These are phyloP conservation scores for Corythaixoides concolor DNA, from an alignment of 2,113 vertebrate genomes.

Conservation along the genomic window DNA sequence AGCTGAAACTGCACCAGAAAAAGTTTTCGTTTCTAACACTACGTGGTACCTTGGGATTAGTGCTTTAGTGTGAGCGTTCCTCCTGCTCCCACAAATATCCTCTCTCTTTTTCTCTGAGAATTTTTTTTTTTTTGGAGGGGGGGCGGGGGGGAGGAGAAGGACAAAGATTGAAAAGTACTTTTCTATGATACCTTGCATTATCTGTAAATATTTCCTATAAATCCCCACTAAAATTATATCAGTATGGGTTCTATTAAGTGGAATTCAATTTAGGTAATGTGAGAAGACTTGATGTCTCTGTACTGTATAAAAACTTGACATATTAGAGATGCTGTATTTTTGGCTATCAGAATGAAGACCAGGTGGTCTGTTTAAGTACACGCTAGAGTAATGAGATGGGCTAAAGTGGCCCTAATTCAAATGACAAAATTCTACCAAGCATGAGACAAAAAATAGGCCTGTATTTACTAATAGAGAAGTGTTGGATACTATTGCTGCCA, in stretches of 20 bases:
- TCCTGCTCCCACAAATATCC: background rate
- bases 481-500: background rate
- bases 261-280: conserved; percentile 57
- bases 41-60: conserved; percentile 41
- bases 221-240: background rate
- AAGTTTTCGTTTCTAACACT: conserved; percentile 19
- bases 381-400: background rate
- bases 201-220: conserved; percentile 62
- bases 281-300: conserved; percentile 56
- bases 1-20: conserved; percentile 29
- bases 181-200: conserved; percentile 49
- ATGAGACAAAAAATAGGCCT: background rate
- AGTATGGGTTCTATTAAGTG: conserved; percentile 43
- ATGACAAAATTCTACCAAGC: background rate
- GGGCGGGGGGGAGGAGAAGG: background rate
- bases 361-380: conserved; percentile 43
- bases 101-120: conserved; percentile 55
- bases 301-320: conserved; percentile 28
- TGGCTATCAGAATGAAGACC: conserved; percentile 25
- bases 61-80: conserved; percentile 23
- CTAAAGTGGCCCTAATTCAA: background rate
- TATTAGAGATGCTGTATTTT: conserved; percentile 43
- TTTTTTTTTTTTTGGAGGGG: conserved; percentile 5
- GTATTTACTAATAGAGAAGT: background rate
- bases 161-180: conserved; percentile 31